Evolutionary conservation across 2,888 invertebrate genomes (phyloP), one percentile per base, ranked within the genome.

Genomic region (Gastracanthus pulcherrimus): DNA sequence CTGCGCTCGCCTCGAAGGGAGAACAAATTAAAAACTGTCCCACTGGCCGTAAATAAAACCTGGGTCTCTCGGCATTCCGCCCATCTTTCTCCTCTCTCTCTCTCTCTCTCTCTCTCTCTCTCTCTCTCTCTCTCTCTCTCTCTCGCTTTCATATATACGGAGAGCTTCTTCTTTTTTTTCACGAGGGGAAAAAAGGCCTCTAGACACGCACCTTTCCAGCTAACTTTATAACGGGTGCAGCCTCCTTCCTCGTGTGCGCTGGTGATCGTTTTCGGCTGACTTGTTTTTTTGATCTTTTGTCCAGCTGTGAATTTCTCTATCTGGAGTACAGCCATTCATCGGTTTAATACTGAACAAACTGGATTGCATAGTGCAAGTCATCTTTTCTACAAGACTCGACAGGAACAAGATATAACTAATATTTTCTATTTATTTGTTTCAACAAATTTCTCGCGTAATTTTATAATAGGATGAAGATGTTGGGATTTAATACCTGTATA

Each of bases 11-110:
- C 90, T 89, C 89, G 90, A 89, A 88, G 88, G 89, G 89, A 88
- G 90, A 90, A 90, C 90, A 91, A 90, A 91, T 91, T 91, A 91
- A 91, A 91, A 91, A 91, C 91, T 91, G 91, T 91, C 91, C 91
- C 90, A 91, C 87, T 89, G 89, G 89, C 89, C 90, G 90, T 91
- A 91, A 91, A 91, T 91, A 91, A 91, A 90, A 89, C 88, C 87
- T 87, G 88, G 70, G 48, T 31, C 19, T 36, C 26, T 38, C 69
- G n/a, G 89, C 87, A 90, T 90, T 90, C 90, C 88, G 88, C 89
- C 90, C 89, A 89, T 88, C 88, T 86, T 86, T 86, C n/a, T 1
- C 13, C 6, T 55, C 26, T 89, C 87, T 87, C 82, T 79, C 72
- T 83, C 77, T 62, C 55, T 79, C 74, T 81, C 76, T 84, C 82